phyloP scores from a whole-genome alignment of 37 sponge, comb jelly and placozoan genomes.

The Eunapius fragilis region DNA sequence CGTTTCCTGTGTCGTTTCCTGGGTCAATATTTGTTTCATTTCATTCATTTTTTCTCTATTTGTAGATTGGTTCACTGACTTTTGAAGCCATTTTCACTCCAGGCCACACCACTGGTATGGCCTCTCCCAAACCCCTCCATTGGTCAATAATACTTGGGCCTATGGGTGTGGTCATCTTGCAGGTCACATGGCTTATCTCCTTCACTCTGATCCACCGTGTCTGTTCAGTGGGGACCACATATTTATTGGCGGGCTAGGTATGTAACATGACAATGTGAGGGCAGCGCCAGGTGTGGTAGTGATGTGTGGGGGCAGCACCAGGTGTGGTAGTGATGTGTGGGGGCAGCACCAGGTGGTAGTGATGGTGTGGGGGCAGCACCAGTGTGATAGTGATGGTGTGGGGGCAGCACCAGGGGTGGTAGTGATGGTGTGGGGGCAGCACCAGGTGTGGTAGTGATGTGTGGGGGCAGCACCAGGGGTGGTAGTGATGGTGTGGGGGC shows the following conservation, averaged over 20 bases:
- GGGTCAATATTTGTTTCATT: not conserved
- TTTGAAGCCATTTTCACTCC: conserved; percentile 66
- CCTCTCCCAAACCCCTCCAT: not conserved
- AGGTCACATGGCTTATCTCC: conserved; percentile 75
- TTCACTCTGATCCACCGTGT: conserved; percentile 58
- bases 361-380: no score
- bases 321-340: no score
- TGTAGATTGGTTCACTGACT: conserved; percentile 34
- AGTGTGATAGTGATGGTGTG: no score
- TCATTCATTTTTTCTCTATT: not conserved
- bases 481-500: no score
- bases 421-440: no score
- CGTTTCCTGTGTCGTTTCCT: not conserved
- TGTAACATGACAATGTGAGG: no score
- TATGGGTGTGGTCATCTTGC: not conserved
- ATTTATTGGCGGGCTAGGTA: conserved; percentile 76
- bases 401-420: no score
- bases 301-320: no score
- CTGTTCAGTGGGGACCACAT: conserved; percentile 78
- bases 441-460: no score
- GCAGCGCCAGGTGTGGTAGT: not conserved
- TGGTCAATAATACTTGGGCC: not conserved
- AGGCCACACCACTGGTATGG: conserved; percentile 68
- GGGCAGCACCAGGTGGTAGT: no score
- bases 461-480: no score